A percentile compares a stretch with the other conserved stretches of the same genome.
phyloP scores from a whole-genome alignment of 2,888 invertebrate species.

The Acronicta leporina region DNA sequence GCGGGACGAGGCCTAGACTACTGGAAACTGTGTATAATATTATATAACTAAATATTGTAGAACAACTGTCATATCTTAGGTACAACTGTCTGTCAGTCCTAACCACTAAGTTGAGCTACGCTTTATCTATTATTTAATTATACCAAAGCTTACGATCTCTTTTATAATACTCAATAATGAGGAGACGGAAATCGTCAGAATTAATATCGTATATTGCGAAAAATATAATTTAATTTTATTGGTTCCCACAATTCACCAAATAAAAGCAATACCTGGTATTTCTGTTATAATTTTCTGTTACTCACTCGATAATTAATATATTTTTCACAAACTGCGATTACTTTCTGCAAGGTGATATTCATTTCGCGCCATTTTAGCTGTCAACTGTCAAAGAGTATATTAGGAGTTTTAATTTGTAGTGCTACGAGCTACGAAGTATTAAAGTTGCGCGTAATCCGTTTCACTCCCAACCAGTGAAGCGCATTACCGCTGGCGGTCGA shows the following conservation, averaged over 20 bases:
- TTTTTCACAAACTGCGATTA: constrained; percentile 19
- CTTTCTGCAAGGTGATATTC: constrained; percentile 10
- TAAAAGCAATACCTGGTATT: neutral
- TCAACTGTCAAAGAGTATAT: constrained; percentile 5
- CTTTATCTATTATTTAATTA: constrained; percentile 12
- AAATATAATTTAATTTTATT: constrained; percentile 8
- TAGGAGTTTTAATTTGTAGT: constrained; percentile 26
- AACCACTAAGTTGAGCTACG: constrained; percentile 25
- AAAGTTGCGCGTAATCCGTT: constrained; percentile 57
- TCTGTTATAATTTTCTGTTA: constrained; percentile 19
- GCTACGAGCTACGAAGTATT: constrained; percentile 32
- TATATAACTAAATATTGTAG: constrained; percentile 64
- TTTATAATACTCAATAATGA: constrained; percentile 20
- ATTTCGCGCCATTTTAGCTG: constrained; percentile 35
- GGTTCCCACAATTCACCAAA: constrained; percentile 5
- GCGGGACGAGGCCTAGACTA: constrained; percentile 81
- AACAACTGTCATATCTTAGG: constrained; percentile 70
- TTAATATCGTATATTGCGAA: constrained; percentile 15
- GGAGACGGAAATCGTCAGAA: constrained; percentile 6
- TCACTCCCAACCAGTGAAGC: constrained; percentile 72
- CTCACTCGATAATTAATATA: neutral
- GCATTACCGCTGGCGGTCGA: constrained; percentile 66
- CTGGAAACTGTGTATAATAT: constrained; percentile 67
- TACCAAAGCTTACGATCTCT: constrained; percentile 13
- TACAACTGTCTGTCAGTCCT: constrained; percentile 60